Evolutionary conservation across 2,113 vertebrate species (phyloP).

Genomic region (Nyctereutes procyonoides): DNA sequence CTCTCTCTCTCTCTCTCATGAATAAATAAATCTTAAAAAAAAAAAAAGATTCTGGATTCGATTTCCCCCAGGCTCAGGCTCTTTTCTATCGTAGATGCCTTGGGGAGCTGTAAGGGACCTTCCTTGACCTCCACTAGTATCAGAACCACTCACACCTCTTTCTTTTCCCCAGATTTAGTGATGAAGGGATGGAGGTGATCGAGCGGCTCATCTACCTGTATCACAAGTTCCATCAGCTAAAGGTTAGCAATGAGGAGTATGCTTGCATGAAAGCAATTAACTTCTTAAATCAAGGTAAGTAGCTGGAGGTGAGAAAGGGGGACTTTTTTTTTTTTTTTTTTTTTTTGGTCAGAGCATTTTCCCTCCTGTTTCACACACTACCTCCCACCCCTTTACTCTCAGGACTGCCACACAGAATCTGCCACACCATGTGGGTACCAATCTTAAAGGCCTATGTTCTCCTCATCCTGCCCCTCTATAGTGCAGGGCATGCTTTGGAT

Average conservation of each 20-base stretch:
- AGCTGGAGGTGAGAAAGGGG: rapidly evolving
- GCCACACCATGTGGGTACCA: not conserved
- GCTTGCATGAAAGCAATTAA: constrained; percentile 99
- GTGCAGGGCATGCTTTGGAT: not conserved
- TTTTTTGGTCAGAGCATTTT: not conserved
- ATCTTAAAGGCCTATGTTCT: not conserved
- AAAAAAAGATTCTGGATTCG: not conserved
- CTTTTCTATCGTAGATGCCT: not conserved
- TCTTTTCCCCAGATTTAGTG: constrained; percentile 91
- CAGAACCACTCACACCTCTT: not conserved
- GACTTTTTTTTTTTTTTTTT: not conserved
- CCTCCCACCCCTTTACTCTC: not conserved
- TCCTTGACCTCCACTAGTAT: not conserved
- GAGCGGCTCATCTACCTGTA: constrained; percentile 98
- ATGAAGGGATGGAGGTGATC: constrained; percentile 99
- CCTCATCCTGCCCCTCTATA: not conserved
- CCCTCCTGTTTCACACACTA: not conserved
- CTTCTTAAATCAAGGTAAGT: constrained; percentile 99
- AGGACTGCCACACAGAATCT: not conserved
- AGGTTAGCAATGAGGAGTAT: constrained; percentile 98
- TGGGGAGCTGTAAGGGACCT: not conserved
- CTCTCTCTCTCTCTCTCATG: too few species aligned
- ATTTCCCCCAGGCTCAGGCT: not conserved
- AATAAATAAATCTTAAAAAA: too few species aligned
- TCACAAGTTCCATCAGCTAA: constrained; percentile 97